phyloP scores from a whole-genome alignment of 2,113 vertebrate genomes.

The Xyrauchen texanus region DNA sequence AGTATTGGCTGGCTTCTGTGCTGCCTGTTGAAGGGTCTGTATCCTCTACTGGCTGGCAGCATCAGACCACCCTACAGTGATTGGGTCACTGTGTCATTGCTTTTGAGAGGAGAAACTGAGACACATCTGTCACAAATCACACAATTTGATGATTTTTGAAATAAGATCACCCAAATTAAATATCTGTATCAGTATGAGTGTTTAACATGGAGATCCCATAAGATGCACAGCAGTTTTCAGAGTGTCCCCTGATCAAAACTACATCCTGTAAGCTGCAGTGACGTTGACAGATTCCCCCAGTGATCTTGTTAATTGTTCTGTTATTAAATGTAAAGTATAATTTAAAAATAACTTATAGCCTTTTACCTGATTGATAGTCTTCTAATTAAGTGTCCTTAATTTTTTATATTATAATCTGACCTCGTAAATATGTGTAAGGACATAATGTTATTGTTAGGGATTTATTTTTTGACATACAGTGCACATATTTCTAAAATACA shows the following conservation, averaged over 20 bases:
- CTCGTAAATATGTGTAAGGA: background rate
- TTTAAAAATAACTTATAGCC: too few species aligned
- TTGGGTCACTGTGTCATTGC: slow-evolving; percentile 40
- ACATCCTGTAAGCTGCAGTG: background rate
- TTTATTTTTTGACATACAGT: too few species aligned
- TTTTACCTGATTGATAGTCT: too few species aligned
- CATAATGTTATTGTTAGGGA: too few species aligned
- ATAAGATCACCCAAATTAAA: too few species aligned
- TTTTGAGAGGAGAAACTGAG: background rate
- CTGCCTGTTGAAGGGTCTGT: slow-evolving; percentile 33
- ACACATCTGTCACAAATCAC: background rate
- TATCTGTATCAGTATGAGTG: background rate
- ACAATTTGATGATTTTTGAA: too few species aligned
- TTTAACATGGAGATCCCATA: background rate
- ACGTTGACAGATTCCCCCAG: slow-evolving; percentile 10
- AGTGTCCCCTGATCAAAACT: background rate
- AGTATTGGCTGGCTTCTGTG: slow-evolving; percentile 3
- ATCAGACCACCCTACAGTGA: slow-evolving; percentile 16
- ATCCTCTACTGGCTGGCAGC: slow-evolving; percentile 7
- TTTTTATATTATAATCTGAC: background rate
- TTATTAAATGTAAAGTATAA: too few species aligned
- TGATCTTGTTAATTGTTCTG: slow-evolving; percentile 3
- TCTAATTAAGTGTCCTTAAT: too few species aligned
- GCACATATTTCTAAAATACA: background rate
- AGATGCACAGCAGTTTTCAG: too few species aligned